phyloP scores from a whole-genome alignment of 2,888 invertebrate genomes.

The Erebia epiphron region DNA sequence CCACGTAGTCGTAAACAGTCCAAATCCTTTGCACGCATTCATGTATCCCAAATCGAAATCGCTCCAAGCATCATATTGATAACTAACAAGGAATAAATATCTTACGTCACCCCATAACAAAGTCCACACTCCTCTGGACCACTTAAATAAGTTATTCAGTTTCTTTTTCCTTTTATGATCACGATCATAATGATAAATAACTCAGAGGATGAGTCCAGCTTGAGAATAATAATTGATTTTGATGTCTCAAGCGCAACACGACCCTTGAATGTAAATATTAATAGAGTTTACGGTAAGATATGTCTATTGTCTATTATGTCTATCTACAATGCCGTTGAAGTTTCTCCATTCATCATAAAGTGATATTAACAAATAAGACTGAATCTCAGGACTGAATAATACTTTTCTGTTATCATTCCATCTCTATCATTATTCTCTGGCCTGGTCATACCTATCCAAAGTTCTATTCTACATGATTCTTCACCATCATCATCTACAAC shows the following conservation, averaged over 20 bases:
- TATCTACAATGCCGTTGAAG: neutral
- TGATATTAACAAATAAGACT: neutral
- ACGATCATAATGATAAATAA: slow-evolving; percentile 81
- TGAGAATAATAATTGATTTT: slow-evolving; percentile 79
- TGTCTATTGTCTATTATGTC: slow-evolving; percentile 48
- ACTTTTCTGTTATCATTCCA: neutral
- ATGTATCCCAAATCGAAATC: slow-evolving; percentile 82
- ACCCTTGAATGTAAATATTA: slow-evolving; percentile 46
- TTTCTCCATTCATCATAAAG: neutral
- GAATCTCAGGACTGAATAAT: neutral
- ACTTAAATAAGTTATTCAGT: slow-evolving; percentile 76
- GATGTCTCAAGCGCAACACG: slow-evolving; percentile 79
- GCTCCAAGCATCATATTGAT: slow-evolving; percentile 66
- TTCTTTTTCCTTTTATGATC: slow-evolving; percentile 77
- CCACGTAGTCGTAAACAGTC: slow-evolving; percentile 82
- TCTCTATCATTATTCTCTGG: neutral
- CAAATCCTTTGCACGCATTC: slow-evolving; percentile 82
- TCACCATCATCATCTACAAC: too few relatives aligned
- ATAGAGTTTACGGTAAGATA: slow-evolving; percentile 5
- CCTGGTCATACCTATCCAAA: neutral
- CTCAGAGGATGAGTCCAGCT: slow-evolving; percentile 75
- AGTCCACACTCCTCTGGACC: slow-evolving; percentile 56
- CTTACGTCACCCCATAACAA: slow-evolving; percentile 52
- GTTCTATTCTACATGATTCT: too few relatives aligned
- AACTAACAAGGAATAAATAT: slow-evolving; percentile 52